Evolutionary conservation across 2,888 invertebrate species (phyloP).

Genomic region (Acleris cristana): DNA sequence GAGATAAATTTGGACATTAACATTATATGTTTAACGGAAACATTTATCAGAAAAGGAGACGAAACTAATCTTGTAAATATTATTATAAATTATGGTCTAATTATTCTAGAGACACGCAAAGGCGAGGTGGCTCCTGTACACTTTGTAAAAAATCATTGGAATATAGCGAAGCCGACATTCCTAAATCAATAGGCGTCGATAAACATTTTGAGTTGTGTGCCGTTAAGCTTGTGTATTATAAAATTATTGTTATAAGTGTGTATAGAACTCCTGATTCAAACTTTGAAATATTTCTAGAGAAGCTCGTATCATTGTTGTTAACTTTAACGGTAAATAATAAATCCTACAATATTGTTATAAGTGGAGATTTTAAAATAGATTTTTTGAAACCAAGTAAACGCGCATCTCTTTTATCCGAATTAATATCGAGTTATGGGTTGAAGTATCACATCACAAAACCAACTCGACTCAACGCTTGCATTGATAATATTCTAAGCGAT

Average conservation of each 20-base stretch:
- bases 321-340: neutral
- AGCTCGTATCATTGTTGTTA: neutral
- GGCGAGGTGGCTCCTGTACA: neutral
- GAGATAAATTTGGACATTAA: neutral
- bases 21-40: neutral
- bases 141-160: neutral
- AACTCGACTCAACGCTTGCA: neutral
- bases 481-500: constrained; percentile 5
- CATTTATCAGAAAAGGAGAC: neutral
- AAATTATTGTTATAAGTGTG: constrained; percentile 1
- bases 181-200: neutral
- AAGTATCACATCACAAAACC: neutral
- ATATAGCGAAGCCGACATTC: neutral
- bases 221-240: neutral
- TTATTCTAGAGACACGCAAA: neutral
- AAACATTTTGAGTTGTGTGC: constrained; percentile 7
- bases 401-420: neutral
- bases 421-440: neutral
- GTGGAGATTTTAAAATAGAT: neutral
- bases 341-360: neutral
- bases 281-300: neutral
- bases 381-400: neutral
- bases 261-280: constrained; percentile 6
- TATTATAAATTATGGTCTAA: neutral
- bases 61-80: neutral